A percentile compares a stretch with the other conserved stretches of the same genome.
These are phyloP conservation scores for Blastobasis lacticolella DNA, from an alignment of 2,888 invertebrate genomes.

Conservation along the genomic window DNA sequence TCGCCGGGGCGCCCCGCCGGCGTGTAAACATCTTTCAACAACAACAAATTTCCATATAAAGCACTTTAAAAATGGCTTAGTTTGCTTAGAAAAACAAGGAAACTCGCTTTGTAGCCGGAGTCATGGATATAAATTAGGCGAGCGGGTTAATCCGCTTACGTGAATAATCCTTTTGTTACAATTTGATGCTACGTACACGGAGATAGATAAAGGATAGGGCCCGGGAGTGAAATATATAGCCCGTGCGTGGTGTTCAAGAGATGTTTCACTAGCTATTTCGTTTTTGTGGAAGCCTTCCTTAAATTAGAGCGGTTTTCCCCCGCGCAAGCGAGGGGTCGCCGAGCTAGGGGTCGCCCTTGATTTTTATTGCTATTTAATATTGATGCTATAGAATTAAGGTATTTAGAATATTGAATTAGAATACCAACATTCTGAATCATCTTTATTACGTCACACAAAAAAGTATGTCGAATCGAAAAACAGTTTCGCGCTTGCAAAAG, in stretches of 20 bases:
- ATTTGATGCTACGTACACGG: conserved; percentile 28
- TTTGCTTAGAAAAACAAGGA: conserved; percentile 29
- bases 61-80: conserved; percentile 35
- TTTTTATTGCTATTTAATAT: too few relatives aligned
- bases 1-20: conserved; percentile 16
- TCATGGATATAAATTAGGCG: conserved; percentile 39
- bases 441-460: too few relatives aligned
- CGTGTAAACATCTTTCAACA: conserved; percentile 35
- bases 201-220: conserved; percentile 28
- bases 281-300: conserved; percentile 1
- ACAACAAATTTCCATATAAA: conserved; percentile 39
- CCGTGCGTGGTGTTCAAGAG: conserved; percentile 23
- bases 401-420: too few relatives aligned
- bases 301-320: conserved; percentile 1
- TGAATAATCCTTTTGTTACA: conserved; percentile 46
- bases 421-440: too few relatives aligned
- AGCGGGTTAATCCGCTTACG: conserved; percentile 38
- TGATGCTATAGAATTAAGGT: too few relatives aligned
- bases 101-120: conserved; percentile 23
- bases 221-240: conserved; percentile 32
- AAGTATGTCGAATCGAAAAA: too few relatives aligned
- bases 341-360: too few relatives aligned
- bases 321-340: background rate
- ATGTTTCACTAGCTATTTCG: conserved; percentile 14
- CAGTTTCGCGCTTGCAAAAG: too few relatives aligned